Base-by-base conservation (phyloP, 2,888 invertebrate genomes). In the Epiblema foenella region DNA sequence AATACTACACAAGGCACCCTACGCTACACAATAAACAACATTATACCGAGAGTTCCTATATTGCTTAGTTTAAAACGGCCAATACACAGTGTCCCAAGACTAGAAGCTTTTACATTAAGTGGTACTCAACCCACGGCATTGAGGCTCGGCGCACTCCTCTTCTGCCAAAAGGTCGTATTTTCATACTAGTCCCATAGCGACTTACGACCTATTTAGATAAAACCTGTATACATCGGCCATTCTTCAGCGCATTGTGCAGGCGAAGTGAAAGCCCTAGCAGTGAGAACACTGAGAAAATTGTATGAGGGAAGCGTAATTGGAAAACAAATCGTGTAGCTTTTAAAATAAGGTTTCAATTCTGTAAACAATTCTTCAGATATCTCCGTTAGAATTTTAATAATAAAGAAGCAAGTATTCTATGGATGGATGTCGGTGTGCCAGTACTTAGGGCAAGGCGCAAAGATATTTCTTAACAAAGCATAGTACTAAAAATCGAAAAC, bases 51-150 rank as follows among this genome's bases (percentile, higher is more conserved):
- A 63, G 33, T 10, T 42, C n/a, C 15, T 24, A 54, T 2, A 29
- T 17, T 0, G 17, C 17, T 58, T 33, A 58, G 20, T 65, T 29
- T 46, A 33, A 29, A 62, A 29, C 18, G 29, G 68, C 42, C 49
- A 59, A 67, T 49, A 49, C 24, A 39, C 51, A 33, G 17, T 37
- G 42, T 57, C 37, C 24, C 51, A 17, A 24, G 18, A 46, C 12
- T 29, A 9, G 33, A 20, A 46, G 68, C 69, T 58, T 64, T 64
- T 46, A 69, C 20, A 57, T 37, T 49, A 33, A 69, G 57, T 69
- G 63, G 63, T 49, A 18, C 46, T 63, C 54, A 24, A 5, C 24
- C 46, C 54, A n/a, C 37, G 49, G 69, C 63, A 69, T 69, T 69
- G 63, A 39, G 39, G 49, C 18, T 17, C 62, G 56, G 49, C 62